phyloP scores from a whole-genome alignment of 1,140 invertebrate species.

The Musca domestica region DNA sequence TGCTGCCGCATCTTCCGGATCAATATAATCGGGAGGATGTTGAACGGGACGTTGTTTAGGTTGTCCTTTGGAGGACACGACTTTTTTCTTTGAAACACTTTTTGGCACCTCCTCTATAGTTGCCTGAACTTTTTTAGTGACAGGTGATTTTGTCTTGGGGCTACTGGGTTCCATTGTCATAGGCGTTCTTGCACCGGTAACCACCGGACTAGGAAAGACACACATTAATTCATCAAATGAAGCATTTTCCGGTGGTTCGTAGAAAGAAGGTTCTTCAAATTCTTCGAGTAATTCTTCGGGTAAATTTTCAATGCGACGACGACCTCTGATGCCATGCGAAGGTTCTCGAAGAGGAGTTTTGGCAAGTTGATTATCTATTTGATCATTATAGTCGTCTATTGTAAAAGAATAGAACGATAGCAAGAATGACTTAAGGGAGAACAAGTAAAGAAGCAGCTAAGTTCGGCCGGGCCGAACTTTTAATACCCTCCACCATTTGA shows the following conservation, averaged over 20 bases:
- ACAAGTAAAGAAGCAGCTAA: too few relatives aligned
- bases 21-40: constrained; percentile 7
- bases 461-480: too few relatives aligned
- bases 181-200: too few relatives aligned
- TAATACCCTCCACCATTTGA: too few relatives aligned
- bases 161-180: too few relatives aligned
- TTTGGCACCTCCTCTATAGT: background rate
- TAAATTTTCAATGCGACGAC: background rate
- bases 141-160: background rate
- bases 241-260: background rate
- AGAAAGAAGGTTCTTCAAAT: background rate
- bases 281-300: background rate
- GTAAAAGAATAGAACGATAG: too few relatives aligned
- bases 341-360: too few relatives aligned
- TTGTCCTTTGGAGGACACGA: background rate
- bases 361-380: background rate
- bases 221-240: constrained; percentile 11
- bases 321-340: background rate
- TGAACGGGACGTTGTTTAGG: background rate
- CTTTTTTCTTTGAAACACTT: too few relatives aligned
- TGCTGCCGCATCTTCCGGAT: background rate
- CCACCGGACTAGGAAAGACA: background rate
- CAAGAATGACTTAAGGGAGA: too few relatives aligned
- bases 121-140: too few relatives aligned
- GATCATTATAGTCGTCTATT: background rate